These are phyloP conservation scores for Sweltsa coloradensis DNA, from an alignment of 1,140 invertebrate species.

Conservation along the genomic window DNA sequence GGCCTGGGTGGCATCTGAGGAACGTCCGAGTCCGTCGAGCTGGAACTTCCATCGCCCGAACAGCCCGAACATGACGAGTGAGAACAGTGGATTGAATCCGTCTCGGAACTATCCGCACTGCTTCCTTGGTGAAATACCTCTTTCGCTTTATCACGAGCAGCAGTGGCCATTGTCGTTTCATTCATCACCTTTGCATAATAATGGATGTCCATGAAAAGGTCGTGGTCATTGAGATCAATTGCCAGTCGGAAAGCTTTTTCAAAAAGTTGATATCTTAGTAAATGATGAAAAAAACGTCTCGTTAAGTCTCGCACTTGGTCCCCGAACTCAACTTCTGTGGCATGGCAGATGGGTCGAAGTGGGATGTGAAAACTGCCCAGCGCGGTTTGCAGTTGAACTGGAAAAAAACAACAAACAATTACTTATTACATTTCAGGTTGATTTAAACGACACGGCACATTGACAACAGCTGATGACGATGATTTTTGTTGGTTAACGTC, in stretches of 20 bases:
- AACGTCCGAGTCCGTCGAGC: background rate
- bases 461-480: too few species aligned
- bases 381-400: conserved; percentile 51
- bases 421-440: too few species aligned
- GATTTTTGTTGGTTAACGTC: too few species aligned
- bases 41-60: conserved; percentile 10
- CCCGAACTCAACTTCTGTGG: conserved; percentile 54
- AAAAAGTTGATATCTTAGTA: conserved; percentile 62
- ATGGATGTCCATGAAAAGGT: conserved; percentile 74
- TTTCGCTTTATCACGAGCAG: conserved; percentile 60
- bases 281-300: conserved; percentile 63
- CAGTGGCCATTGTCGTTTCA: conserved; percentile 55
- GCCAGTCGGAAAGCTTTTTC: conserved; percentile 78
- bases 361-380: conserved; percentile 59
- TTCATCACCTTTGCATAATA: conserved; percentile 58
- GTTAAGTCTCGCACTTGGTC: conserved; percentile 62
- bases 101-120: conserved; percentile 37
- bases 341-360: conserved; percentile 44
- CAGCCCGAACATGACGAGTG: conserved; percentile 17
- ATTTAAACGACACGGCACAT: too few species aligned
- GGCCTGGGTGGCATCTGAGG: background rate
- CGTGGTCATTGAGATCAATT: conserved; percentile 68
- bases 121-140: conserved; percentile 42
- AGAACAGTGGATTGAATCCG: conserved; percentile 14
- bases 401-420: conserved; percentile 16